Conservation (phyloP, 2,888 invertebrate genomes). For the Microplitis manilae region DNA sequence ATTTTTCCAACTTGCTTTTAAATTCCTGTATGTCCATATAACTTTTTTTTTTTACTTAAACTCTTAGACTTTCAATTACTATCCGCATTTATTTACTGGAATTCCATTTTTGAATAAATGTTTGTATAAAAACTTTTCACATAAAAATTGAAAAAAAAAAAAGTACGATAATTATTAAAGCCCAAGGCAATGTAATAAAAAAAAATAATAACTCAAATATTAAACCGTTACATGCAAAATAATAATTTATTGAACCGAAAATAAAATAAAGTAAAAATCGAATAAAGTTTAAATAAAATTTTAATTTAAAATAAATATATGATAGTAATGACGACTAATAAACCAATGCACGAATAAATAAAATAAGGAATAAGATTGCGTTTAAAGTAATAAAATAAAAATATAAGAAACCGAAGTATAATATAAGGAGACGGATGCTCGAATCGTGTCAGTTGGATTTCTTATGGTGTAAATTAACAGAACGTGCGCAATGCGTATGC, state of each 20-base stretch:
- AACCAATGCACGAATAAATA: not conserved
- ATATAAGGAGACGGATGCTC: conserved; percentile 41
- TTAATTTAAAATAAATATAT: not conserved
- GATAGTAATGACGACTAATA: not conserved
- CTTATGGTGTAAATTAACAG: conserved; percentile 35
- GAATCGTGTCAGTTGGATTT: conserved; percentile 48
- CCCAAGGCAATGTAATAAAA: not conserved
- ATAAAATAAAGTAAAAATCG: too few relatives aligned
- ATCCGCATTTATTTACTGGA: too few relatives aligned
- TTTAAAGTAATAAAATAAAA: not conserved
- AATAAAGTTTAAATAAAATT: too few relatives aligned
- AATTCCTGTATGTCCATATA: not conserved
- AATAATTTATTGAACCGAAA: not conserved
- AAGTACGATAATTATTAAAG: not conserved
- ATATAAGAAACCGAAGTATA: conserved; percentile 25
- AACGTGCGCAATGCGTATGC: conserved; percentile 21
- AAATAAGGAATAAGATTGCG: conserved; percentile 1
- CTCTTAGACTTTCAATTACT: not conserved
- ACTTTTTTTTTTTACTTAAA: not conserved
- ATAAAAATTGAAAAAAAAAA: not conserved
- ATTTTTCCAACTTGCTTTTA: not conserved
- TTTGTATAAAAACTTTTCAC: too few relatives aligned
- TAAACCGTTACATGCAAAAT: not conserved
- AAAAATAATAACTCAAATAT: conserved; percentile 6
- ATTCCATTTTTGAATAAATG: too few relatives aligned